Evolutionary conservation across 2,888 invertebrate genomes (phyloP).

Genomic region (Lasioglossum lativentre): DNA sequence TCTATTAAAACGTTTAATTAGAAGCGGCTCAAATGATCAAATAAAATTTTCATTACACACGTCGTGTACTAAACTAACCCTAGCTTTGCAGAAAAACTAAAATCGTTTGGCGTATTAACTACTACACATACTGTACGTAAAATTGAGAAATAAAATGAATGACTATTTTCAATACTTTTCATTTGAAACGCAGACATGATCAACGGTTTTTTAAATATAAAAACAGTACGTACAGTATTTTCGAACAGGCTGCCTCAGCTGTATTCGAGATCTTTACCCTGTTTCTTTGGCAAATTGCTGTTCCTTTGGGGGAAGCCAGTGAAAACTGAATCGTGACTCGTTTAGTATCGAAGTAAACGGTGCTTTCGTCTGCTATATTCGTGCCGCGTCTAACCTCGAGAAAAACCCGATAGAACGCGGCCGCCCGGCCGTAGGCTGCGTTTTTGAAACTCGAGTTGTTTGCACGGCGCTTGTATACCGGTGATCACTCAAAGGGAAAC

Average conservation of each 20-base stretch:
- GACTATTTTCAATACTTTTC: background rate
- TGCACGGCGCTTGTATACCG: slow-evolving; percentile 46
- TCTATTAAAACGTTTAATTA: too few relatives aligned
- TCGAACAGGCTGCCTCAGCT: background rate
- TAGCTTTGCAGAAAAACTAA: too few relatives aligned
- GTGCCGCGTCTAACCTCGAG: slow-evolving; percentile 18
- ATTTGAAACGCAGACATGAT: background rate
- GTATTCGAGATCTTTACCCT: background rate
- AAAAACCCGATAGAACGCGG: background rate
- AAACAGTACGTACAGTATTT: background rate
- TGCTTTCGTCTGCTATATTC: background rate
- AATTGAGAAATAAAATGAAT: background rate
- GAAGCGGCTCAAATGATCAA: too few relatives aligned
- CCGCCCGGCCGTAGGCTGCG: background rate
- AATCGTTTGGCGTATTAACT: too few relatives aligned
- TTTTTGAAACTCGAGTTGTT: slow-evolving; percentile 46
- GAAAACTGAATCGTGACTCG: slow-evolving; percentile 1
- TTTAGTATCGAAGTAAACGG: slow-evolving; percentile 9
- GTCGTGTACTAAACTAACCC: too few relatives aligned
- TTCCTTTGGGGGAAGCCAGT: background rate
- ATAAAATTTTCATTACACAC: too few relatives aligned
- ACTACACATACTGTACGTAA: too few relatives aligned
- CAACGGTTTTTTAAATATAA: too few relatives aligned
- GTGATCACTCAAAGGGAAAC: slow-evolving; percentile 62
- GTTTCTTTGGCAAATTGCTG: background rate